Evolutionary conservation across 2,797 vertebrate genomes (phyloP), one percentile per base, ranked within the genome.

Genomic region (Oreonectes daqikongensis): DNA sequence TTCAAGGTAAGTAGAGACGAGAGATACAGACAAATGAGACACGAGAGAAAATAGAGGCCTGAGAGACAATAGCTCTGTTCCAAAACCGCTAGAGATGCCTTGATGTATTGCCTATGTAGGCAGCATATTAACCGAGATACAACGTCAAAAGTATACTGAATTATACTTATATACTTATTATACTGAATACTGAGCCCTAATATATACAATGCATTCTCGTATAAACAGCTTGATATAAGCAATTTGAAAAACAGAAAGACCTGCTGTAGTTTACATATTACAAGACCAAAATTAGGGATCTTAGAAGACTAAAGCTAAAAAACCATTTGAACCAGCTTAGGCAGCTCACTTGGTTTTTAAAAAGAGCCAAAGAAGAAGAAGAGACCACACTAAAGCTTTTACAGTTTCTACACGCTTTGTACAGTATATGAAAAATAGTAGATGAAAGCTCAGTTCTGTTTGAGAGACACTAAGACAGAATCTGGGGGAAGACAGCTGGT

Each of bases 11-110:
- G 82, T 82, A 79, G 76, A 90, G 87, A 90, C 82, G 76, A 87
- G 82, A 77, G 59, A 85, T 78, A 84, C 87, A 90, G 89, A 92
- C 90, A 92, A 91, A 92, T 90, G 89, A 90, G 90, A 87, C 85
- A 89, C 88, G 84, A 87, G 84, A 90, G 75, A 78, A 72, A 66
- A 68, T 28, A 46, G 46, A 73, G 48, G 35, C 38, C 44, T 61
- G 65, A 44, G n/a, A 59, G 71, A 60, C 57, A 60, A 60, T 60
- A 5, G 22, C 53, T 55, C 53, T 5, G 3, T 55, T 55, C 22
- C 24, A 55, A 55, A 55, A 55, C 20, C 22, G 9, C 20, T 2
- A 12, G 52, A 1, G 52, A 12, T 28, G 14, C 4, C 24, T 59
- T 15, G 6, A 59, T 3, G 26, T 55, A 14, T 5, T 55, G 11